phyloP scores from a whole-genome alignment of 2,797 vertebrate genomes.

The Cebuella pygmaea region DNA sequence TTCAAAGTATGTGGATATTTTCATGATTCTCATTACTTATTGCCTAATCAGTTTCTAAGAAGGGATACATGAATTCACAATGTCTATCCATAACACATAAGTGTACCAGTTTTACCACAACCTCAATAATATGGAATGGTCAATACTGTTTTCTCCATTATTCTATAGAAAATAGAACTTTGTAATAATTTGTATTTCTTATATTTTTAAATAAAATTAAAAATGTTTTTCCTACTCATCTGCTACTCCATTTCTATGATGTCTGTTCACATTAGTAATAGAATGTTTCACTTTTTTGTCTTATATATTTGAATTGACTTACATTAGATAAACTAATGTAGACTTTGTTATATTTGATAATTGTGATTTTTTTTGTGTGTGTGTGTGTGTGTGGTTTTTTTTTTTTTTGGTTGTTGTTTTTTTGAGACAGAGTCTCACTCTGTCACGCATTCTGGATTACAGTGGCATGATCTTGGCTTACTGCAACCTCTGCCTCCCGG shows the following conservation, averaged over 20 bases:
- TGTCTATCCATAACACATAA: not conserved
- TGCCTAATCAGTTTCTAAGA: not conserved
- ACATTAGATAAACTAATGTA: not conserved
- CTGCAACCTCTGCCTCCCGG: too few relatives aligned
- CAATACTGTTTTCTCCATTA: not conserved
- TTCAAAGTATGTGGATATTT: not conserved
- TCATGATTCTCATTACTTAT: not conserved
- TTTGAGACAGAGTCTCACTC: too few relatives aligned
- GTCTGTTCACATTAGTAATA: not conserved
- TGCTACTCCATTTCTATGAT: slow-evolving; percentile 8
- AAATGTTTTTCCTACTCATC: not conserved
- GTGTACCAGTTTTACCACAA: not conserved
- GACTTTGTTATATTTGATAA: not conserved
- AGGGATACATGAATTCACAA: not conserved
- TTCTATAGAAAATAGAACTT: not conserved
- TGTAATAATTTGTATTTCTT: slow-evolving; percentile 38
- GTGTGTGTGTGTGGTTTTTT: too few relatives aligned
- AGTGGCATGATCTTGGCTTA: too few relatives aligned
- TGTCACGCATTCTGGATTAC: too few relatives aligned
- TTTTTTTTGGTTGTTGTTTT: too few relatives aligned
- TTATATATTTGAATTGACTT: slow-evolving; percentile 38
- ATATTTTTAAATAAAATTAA: not conserved
- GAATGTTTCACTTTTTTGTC: not conserved
- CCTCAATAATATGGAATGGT: not conserved
- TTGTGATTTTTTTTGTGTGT: too few relatives aligned